Conservation (phyloP, 1,140 invertebrate species). For the Drosophila pallidifrons region DNA sequence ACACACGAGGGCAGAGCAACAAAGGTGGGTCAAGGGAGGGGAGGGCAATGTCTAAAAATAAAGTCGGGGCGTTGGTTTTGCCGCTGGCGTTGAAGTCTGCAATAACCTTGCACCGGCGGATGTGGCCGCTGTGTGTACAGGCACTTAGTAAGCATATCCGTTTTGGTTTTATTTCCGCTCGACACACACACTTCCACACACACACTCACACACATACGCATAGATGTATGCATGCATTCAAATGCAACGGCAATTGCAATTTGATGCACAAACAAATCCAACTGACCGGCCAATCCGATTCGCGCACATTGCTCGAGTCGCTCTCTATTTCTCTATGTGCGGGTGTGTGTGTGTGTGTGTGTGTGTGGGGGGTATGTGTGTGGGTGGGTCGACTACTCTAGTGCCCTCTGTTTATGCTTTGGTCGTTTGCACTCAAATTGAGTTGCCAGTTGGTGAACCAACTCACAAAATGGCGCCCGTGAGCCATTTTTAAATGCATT, state of each 20-base stretch:
- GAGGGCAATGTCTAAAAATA: slow-evolving; percentile 21
- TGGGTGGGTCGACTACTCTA: slow-evolving; percentile 13
- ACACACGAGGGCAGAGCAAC: not conserved
- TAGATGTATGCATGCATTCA: slow-evolving; percentile 50
- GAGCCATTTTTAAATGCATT: slow-evolving; percentile 48
- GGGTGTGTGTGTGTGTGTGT: not conserved
- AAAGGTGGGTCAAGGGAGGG: not conserved
- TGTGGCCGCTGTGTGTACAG: slow-evolving; percentile 74
- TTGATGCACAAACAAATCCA: slow-evolving; percentile 79
- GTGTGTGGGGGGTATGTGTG: slow-evolving; percentile 8
- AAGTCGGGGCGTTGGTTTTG: slow-evolving; percentile 18
- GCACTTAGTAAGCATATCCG: slow-evolving; percentile 82
- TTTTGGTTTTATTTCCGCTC: slow-evolving; percentile 81
- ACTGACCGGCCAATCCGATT: slow-evolving; percentile 44
- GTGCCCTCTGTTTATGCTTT: slow-evolving; percentile 46
- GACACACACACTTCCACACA: slow-evolving; percentile 24
- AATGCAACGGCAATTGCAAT: slow-evolving; percentile 74
- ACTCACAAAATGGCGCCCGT: slow-evolving; percentile 45
- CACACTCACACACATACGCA: slow-evolving; percentile 15
- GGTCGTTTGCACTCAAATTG: slow-evolving; percentile 56
- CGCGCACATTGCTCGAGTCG: slow-evolving; percentile 27
- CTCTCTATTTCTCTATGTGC: not conserved
- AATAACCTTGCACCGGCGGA: slow-evolving; percentile 58
- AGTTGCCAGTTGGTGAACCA: slow-evolving; percentile 34
- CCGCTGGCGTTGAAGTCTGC: slow-evolving; percentile 41